phyloP scores from a whole-genome alignment of 2,797 vertebrate species.

The Smutsia gigantea region DNA sequence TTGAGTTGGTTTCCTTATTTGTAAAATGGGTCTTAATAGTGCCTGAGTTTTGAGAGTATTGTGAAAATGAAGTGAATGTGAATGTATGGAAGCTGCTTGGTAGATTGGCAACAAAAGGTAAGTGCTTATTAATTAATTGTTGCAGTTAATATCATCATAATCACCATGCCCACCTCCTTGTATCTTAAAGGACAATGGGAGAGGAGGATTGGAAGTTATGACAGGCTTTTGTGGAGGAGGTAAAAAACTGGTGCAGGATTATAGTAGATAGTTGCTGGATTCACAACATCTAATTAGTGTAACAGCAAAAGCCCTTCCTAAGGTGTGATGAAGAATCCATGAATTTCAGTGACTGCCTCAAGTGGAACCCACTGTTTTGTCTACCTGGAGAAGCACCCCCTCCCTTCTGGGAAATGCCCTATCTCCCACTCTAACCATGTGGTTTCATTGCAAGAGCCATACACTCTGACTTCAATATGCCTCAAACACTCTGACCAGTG shows the following conservation, averaged over 20 bases:
- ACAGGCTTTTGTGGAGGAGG: not conserved
- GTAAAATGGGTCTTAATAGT: not conserved
- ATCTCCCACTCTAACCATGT: not conserved
- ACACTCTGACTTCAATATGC: no score
- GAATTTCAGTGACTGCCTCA: not conserved
- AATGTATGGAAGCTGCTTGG: not conserved
- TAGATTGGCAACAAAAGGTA: not conserved
- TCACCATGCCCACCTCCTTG: not conserved
- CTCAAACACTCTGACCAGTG: not conserved
- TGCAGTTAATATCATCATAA: not conserved
- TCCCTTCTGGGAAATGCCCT: not conserved
- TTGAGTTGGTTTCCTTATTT: not conserved
- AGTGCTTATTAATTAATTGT: not conserved
- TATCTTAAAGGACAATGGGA: not conserved
- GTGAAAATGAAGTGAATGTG: not conserved
- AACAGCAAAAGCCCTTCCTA: not conserved
- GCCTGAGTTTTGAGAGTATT: not conserved
- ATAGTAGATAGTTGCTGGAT: not conserved
- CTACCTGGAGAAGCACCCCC: slow-evolving; percentile 28
- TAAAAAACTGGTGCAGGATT: not conserved
- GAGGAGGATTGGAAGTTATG: not conserved
- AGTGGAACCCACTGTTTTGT: not conserved
- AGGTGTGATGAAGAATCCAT: not conserved
- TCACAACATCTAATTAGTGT: not conserved
- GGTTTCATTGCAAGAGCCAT: not conserved